Base-by-base conservation (phyloP, 2,797 vertebrate genomes). In the Falco berigora region DNA sequence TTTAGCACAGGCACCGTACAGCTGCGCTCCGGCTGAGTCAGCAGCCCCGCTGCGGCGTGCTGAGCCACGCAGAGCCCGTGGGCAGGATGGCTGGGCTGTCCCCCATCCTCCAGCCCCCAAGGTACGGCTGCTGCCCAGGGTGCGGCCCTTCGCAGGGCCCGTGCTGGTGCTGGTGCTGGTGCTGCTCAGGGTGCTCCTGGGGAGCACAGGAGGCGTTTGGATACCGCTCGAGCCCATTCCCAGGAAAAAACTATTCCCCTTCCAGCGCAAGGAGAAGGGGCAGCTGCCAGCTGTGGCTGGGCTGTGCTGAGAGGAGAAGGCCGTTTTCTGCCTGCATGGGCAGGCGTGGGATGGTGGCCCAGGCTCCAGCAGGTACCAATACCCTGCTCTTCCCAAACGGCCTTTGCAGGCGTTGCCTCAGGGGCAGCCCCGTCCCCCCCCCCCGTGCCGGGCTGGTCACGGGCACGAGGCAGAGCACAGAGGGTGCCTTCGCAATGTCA, bases 81-180 rank as follows among this genome's bases (percentile, higher is more conserved):
- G 47, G 32, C 66, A 34, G 63, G 14, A 28, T 0, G 3, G 44
- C 62, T 1, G 15, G 44, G 36, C 50, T 61, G 38, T 47, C 30
- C 61, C 59, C 64, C 34, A 4, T 49, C 56, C 47, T 69, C 61
- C 87, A 73, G 59, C 63, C 72, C 61, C 4, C 52, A 62, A 72
- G 14, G 64, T n/a, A 21, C 22, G 2, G 0, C 53, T 47, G 40
- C 18, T 23, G 27, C 38, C 30, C 27, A 13, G 71, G 71, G 36
- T 5, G 24, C 36, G 42, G 56, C 32, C 32, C 64, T n/a, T 11
- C 11, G 56, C 52, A 17, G 52, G 10, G 24, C 53, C 25, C 58
- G 42, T 3, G 2, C 17, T 1, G 3, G 15, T 24, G 67, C 17
- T 1, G 3, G 15, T 24, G 67, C 67, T 4, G 2, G 38, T 30